Base-by-base conservation (phyloP, 2,113 vertebrate genomes). In the Epinephelus lanceolatus region DNA sequence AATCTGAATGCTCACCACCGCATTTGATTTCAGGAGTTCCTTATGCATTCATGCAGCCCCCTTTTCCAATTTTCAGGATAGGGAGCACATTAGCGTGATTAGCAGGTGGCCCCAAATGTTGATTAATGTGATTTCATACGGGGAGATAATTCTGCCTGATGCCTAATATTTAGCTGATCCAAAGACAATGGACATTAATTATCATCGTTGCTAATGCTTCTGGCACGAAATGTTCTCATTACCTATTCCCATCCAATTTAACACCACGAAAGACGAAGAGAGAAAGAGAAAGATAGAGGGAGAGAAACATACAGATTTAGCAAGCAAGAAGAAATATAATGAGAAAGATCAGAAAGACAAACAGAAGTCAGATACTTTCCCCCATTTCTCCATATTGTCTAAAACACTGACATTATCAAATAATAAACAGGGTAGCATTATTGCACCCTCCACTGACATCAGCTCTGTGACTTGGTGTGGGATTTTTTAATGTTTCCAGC, bases 171-270 rank as follows among this genome's bases (percentile, higher is more conserved):
- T 88, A 53, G 61, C 80, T 85, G 87, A 91, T 91, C 81, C 83
- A 86, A 86, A 90, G 81, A 94, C 82, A 91, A 88, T 84, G 83
- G 88, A 90, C 84, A 91, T 86, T 86, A 91, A 91, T 91, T 92
- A 83, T 93, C 33, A 55, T 79, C 11, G 21, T 81, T 81, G 81
- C 84, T 76, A 83, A 88, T 81, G 88, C 75, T 83, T 25, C 75
- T 83, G 81, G 85, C 87, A 76, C 69, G 49, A 87, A 90, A 88
- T 86, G 57, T 76, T 83, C 88, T 93, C 72, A 89, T 92, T 84
- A 89, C 73, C 63, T 84, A 77, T 86, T 81, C 75, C 55, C 69
- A 87, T 89, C 73, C 84, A 86, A 88, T 90, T 89, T 78, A 91
- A 83, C 84, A 86, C 65, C 61, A 84, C 87, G 60, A 81, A 60